Evolutionary conservation across 2,888 invertebrate species (phyloP), one percentile per base, ranked within the genome.

Genomic region (Agelastica alni): DNA sequence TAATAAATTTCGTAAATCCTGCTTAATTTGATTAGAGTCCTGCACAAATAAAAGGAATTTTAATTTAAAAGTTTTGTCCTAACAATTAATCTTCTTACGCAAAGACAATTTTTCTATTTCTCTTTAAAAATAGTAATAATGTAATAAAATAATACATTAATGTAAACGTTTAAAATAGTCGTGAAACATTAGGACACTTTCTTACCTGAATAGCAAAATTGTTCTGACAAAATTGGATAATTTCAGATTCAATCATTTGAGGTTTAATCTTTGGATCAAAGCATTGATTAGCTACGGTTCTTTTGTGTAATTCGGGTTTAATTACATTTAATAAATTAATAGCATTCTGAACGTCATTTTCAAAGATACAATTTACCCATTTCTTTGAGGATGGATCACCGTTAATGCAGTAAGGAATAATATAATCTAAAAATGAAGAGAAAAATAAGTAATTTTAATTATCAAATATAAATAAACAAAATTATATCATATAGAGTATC

Each of bases 311-410:
- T 67, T 86, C 83, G 1, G 85, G 85, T 66, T 85, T 83, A 43
- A 91, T 78, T 4, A 81, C 76, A 74, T 83, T 85, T 45, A 87
- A 74, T 36, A 90, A 73, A 65, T 83, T 78, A 65, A 88, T 80
- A 9, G 88, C 86, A 43, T 81, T 81, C 48, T 79, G 79, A 4
- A 87, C 78, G 61, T 84, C 81, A 53, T 83, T 82, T 67, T 83
- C 80, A 45, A 82, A 79, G 41, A 90, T 80, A 72, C 90, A 91
- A 71, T 85, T 85, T 26, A 83, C 79, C 4, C 83, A 83, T 9
- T 82, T 80, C 62, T 80, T 79, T 54, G 81, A 79, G 3, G 78
- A 78, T 1, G 78, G 77, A 63, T 82, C 80, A 53, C 79, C 74
- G 42, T 77, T 67, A 63, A 79, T 79, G 73, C 86, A 87, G 59